Base-by-base conservation (phyloP, 2,888 invertebrate species). In the Conchocele bisecta region DNA sequence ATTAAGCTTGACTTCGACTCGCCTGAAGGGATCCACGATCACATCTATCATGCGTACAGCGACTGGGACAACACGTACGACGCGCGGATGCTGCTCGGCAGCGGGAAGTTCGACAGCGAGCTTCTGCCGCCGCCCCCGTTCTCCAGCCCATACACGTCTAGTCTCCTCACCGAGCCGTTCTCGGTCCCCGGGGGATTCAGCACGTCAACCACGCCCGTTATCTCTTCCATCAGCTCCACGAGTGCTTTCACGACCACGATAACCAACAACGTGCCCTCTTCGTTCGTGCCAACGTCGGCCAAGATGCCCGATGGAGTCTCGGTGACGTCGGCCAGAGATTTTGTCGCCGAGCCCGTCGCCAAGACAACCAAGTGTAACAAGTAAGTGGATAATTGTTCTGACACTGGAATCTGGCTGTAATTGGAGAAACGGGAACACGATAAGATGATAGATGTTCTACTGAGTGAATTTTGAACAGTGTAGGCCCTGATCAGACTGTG, bases 51-150 rank as follows among this genome's bases (percentile, higher is more conserved):
- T 81, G 86, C 89, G 1, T 90, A 88, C 57, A 86, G 89, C 31
- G 90, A 90, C 46, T 90, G 90, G 89, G 90, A 90, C 60, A 89
- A 88, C 58, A 70, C 83, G 1, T 87, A 84, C 53, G 87, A 89
- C 68, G 77, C 83, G 22, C 73, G 83, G 59, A 81, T 88, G 26
- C 79, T 88, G 57, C 59, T 88, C 11, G 83, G 79, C 13, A 63
- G 86, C n/a, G 71, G 78, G 22, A 81, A 82, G 60, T 79, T 79
- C 33, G 82, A 83, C 33, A 83, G 84, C 54, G 89, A 88, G 31
- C 74, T 89, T 13, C 80, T 88, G n/a, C 84, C 85, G 2, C 86
- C 87, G 6, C 81, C 88, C n/a, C 87, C 89, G 0, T 82, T 85
- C 59, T 65, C 85, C 29, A 76, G 81, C 69, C 81, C 84, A n/a